Percentiles rank a stretch among this genome's conserved stretches.
Evolutionary conservation across 2,113 vertebrate genomes (phyloP).

Genomic region (Calyptomena viridis): DNA sequence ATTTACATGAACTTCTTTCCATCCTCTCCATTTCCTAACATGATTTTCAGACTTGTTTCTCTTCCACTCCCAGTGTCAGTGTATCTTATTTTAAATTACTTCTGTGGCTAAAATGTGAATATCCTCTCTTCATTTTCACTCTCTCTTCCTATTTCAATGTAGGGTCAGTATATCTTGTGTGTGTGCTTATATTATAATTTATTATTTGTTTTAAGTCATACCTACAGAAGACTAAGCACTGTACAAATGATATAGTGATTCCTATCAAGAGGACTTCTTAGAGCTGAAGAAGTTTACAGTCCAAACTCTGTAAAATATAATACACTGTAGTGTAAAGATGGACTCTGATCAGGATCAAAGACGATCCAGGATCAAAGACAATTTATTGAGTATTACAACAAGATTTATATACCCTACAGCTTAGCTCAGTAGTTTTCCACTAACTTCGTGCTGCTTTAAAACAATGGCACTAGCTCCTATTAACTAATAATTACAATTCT

Average conservation of each 20-base stretch:
- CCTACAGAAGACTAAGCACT: not conserved
- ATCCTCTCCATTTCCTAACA: not conserved
- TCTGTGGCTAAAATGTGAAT: not conserved
- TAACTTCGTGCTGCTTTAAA: too few species aligned
- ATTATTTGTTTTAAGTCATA: not conserved
- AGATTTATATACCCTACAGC: too few species aligned
- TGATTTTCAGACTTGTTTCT: not conserved
- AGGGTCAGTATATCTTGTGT: not conserved
- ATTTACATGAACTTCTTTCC: not conserved
- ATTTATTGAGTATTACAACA: too few species aligned
- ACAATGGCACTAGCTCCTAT: too few species aligned
- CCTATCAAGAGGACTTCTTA: not conserved
- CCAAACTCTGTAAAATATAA: not conserved
- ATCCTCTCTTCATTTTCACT: not conserved
- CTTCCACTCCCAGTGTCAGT: not conserved
- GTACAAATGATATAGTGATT: not conserved
- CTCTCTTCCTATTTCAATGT: not conserved
- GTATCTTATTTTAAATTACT: not conserved
- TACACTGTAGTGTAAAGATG: too few species aligned
- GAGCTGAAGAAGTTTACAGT: not conserved
- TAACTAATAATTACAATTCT: too few species aligned
- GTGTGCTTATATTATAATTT: not conserved
- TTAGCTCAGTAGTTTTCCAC: too few species aligned
- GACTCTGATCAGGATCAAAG: too few species aligned
- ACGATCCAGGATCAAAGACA: too few species aligned